Base-by-base conservation (phyloP, 1,140 invertebrate genomes). In the Dermatophagoides farinae region DNA sequence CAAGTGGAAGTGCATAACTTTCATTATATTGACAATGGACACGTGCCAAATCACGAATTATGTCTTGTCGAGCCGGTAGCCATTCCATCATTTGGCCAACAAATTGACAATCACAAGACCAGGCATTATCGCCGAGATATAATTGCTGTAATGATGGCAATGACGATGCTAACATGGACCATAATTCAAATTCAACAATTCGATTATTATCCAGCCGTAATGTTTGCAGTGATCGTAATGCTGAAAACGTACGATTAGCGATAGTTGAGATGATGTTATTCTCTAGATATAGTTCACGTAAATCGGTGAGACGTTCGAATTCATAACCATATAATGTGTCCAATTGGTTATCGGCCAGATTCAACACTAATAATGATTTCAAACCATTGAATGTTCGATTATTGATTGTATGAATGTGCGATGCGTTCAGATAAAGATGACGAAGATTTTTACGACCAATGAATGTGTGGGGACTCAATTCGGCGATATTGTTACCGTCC, bases 301-400 rank as follows among this genome's bases (percentile, higher is more conserved):
- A 71, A 61, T 83, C 79, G 6, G 77, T 77, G 18, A 93, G 71
- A 69, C 86, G 82, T 67, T 88, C 86, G 69, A 93, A 91, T 72
- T 93, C 88, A 70, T 82, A 89, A 12, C 88, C 88, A 64, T 85
- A 81, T 10, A 93, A 73, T 62, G 82, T 78, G 52, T 75, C 78
- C 39, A 93, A 76, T 53, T 78, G 77, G 72, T 93, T 93, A 69
- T 88, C 80, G 66, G 88, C 84, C 46, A 93, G 75, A 70, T 92
- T 86, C 1, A 93, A 74, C 47, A 80, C 78, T 72, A 85, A 80
- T 54, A 93, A 74, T 50, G 83, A 79, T 65, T 82, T 82, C 51
- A 92, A 73, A 11, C 88, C 86, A 68, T 89, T 88, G 73, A 92
- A 93, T 2, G 88, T 91, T 65, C 85, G 80, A 70, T 93, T 92